Evolutionary conservation across 2,797 vertebrate genomes (phyloP).

Genomic region (Chelon labrosus): DNA sequence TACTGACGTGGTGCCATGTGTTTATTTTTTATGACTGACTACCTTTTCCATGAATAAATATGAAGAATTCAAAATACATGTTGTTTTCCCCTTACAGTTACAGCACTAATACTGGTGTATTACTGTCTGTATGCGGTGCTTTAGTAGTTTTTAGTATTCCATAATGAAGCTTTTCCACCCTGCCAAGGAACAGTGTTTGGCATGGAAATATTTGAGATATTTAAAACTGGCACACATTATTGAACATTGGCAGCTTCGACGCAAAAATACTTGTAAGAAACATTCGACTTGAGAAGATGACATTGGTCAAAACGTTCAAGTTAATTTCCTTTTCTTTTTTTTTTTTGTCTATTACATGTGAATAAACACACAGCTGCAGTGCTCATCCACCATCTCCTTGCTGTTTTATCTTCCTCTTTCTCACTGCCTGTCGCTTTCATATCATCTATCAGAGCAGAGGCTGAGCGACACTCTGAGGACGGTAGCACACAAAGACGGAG

Average conservation of each 20-base stretch:
- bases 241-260: slow-evolving; percentile 33
- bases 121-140: slow-evolving; percentile 19
- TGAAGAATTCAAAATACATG: background rate
- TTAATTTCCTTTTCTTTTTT: slow-evolving; percentile 8
- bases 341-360: background rate
- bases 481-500: slow-evolving; percentile 13
- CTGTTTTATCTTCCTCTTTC: slow-evolving; percentile 24
- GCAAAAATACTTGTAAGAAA: slow-evolving; percentile 33
- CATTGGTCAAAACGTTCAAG: slow-evolving; percentile 28
- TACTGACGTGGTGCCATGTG: background rate
- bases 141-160: slow-evolving; percentile 20
- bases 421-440: slow-evolving; percentile 23
- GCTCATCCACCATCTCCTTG: slow-evolving; percentile 5
- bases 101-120: background rate
- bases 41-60: background rate
- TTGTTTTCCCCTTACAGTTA: background rate
- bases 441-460: slow-evolving; percentile 36
- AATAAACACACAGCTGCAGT: slow-evolving; percentile 24
- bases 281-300: slow-evolving; percentile 37
- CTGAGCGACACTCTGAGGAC: slow-evolving; percentile 25
- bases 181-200: slow-evolving; percentile 44
- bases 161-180: slow-evolving; percentile 21
- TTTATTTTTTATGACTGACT: background rate
- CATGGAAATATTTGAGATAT: slow-evolving; percentile 30
- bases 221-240: slow-evolving; percentile 30